phyloP scores from a whole-genome alignment of 2,888 invertebrate species.

The Bombylius major region DNA sequence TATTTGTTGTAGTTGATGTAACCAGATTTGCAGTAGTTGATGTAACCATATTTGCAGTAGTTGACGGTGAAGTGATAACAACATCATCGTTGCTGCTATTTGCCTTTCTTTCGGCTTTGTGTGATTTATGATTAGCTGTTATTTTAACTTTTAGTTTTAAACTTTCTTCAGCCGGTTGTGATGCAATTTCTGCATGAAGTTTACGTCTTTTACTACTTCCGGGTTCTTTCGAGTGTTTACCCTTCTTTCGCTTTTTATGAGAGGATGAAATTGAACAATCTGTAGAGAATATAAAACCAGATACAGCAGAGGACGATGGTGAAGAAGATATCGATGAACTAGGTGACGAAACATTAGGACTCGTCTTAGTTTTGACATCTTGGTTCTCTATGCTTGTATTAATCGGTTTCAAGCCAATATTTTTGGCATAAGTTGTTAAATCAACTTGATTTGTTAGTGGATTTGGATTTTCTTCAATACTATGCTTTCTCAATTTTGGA shows the following conservation, averaged over 20 bases:
- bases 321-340: slow-evolving; percentile 25
- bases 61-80: slow-evolving; percentile 4
- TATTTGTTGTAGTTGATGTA: too few relatives aligned
- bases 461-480: slow-evolving; percentile 19
- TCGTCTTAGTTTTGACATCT: slow-evolving; percentile 18
- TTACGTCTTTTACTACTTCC: slow-evolving; percentile 39
- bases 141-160: slow-evolving; percentile 44
- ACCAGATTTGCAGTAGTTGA: neutral
- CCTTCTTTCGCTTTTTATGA: slow-evolving; percentile 44
- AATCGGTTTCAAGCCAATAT: slow-evolving; percentile 34
- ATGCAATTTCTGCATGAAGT: slow-evolving; percentile 43
- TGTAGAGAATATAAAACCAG: slow-evolving; percentile 15
- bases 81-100: slow-evolving; percentile 15
- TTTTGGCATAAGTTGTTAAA: slow-evolving; percentile 32
- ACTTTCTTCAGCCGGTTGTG: slow-evolving; percentile 37
- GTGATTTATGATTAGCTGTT: slow-evolving; percentile 27
- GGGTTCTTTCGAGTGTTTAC: slow-evolving; percentile 40
- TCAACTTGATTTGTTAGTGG: slow-evolving; percentile 22
- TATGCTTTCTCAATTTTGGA: slow-evolving; percentile 21
- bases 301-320: slow-evolving; percentile 13
- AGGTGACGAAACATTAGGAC: slow-evolving; percentile 29
- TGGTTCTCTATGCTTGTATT: slow-evolving; percentile 14
- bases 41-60: neutral
- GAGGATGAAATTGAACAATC: slow-evolving; percentile 18
- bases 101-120: slow-evolving; percentile 20